Base-by-base conservation (phyloP, 2,797 vertebrate species). In the Manis pentadactyla region DNA sequence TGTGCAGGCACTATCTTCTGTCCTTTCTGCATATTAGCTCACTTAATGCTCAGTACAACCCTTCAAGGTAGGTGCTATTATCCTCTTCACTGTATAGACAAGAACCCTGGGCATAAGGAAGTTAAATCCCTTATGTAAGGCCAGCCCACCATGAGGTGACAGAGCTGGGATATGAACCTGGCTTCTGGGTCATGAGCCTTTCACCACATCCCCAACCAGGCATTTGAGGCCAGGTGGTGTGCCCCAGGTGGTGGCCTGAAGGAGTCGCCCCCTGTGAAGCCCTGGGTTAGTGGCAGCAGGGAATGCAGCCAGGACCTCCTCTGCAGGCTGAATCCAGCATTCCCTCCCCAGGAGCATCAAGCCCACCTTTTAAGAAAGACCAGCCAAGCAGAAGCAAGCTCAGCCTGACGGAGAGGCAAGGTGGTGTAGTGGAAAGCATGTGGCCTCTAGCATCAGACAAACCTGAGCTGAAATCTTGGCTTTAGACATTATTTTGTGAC, bases 401-500 rank as follows among this genome's bases (percentile, higher is more conserved):
- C 51, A 68, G 74, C 27, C 83, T 73, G 61, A 96, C 86, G 57
- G 79, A 94, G 18, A 94, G 74, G 81, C 59, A 87, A 97, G 96
- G 91, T 94, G 73, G 81, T 66, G 15, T 68, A 55, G 94, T 85
- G 84, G 87, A 97, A 97, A 88, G 91, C 97, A 97, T 94, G 83
- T 59, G 46, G 77, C 93, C 93, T 87, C 82, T 90, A 82, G 79
- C 93, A 75, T 94, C 88, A 95, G 61, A 83, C 78, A 95, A 97
- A 96, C 88, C 88, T 71, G 46, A 86, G 42, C 55, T 91, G 94
- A 95, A 96, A 95, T 87, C 68, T 83, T 90, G 92, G 82, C 93
- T 96, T 95, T 94, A 39, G 85, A 96, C 95, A 78, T 85, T 92
- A 86, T 69, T 94, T 75, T 11, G 73, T 91, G 95, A 96, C 97